Evolutionary conservation across 2,797 vertebrate species (phyloP), one percentile per base, ranked within the genome.

Genomic region (Rhinella marina): DNA sequence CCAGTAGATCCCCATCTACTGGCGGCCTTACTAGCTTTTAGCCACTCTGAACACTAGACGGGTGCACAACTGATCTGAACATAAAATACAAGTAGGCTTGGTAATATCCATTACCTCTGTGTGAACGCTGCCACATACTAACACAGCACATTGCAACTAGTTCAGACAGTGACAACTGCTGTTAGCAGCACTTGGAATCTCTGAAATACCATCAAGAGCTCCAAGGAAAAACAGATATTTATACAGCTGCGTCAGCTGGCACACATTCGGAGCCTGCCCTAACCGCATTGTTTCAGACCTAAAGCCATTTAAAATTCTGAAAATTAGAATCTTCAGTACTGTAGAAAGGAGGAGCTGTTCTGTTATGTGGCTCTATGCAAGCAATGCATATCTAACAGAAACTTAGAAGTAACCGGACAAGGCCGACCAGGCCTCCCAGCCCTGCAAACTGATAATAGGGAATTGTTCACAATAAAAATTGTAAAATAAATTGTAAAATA

Each of bases 201-300:
- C 25, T 52, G 59, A 77, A 78, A 86, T 78, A 76, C 84, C 75
- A 86, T 9, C n/a, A 78, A 54, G 73, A 19, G 75, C 84, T 86
- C 25, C 84, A 56, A 54, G 75, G 23, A 79, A 86, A 64, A 62
- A 77, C 41, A 64, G 84, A 27, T 64, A 77, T 86, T 50, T 54
- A 32, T 41, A 59, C 84, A 78, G 84, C 61, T 86, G 61, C 54
- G 54, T 52, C n/a, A 52, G 19, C 62, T 50, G 27, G 50, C 66
- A 73, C 25, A 52, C 21, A 23, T 56, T 56, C 10, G 19, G 11
- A 41, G 56, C 29, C 23, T 23, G 57, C 23, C 25, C 59, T n/a
- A 81, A 62, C 79, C 17, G 23, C 29, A 64, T 61, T 41, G 79
- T 48, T 62, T 64, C 59, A 81, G 64, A 81, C 32, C 32, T 64